Conservation (phyloP, 2,113 vertebrate species). For the Empidonax alnorum region DNA sequence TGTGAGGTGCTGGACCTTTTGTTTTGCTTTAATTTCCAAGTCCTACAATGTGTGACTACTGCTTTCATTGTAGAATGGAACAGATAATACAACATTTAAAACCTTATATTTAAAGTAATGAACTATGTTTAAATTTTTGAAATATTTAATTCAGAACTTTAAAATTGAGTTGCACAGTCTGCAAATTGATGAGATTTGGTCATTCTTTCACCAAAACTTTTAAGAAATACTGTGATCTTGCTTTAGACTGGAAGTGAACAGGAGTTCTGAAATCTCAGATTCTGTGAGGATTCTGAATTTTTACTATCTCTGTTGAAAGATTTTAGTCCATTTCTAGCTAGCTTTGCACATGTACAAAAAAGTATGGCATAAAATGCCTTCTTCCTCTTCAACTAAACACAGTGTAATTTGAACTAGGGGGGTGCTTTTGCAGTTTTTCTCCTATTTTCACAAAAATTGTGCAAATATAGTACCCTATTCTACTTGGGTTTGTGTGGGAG, state of each 20-base stretch:
- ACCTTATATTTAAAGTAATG: neutral
- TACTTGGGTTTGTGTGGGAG: neutral
- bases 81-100: neutral
- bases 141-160: neutral
- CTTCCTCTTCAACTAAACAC: neutral
- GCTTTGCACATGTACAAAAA: neutral
- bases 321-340: neutral
- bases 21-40: neutral
- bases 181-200: neutral
- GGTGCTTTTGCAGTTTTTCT: neutral
- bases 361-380: neutral
- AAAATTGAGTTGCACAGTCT: neutral
- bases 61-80: neutral
- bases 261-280: neutral
- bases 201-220: neutral
- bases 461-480: neutral
- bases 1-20: neutral
- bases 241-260: neutral
- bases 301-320: neutral
- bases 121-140: neutral
- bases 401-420: neutral
- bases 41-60: neutral
- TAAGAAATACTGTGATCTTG: neutral
- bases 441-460: neutral
- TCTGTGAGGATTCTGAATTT: neutral